phyloP scores from a whole-genome alignment of 2,113 vertebrate species.

The Oncorhynchus masou region DNA sequence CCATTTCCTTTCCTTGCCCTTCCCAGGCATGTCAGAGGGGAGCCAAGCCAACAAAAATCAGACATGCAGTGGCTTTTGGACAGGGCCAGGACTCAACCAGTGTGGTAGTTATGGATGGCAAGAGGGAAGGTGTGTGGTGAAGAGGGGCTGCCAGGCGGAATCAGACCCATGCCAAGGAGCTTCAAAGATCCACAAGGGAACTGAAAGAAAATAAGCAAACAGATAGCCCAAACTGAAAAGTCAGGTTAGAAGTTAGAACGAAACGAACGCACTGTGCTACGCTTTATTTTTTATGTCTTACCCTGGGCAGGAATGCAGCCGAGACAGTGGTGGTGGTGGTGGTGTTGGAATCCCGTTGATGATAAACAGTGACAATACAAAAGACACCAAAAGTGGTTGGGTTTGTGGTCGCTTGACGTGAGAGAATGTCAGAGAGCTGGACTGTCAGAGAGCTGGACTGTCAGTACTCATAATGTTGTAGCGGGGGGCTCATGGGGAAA shows the following conservation, averaged over 20 bases:
- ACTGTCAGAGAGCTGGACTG: conserved; percentile 13
- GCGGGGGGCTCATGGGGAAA: no score
- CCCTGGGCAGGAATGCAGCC: conserved; percentile 31
- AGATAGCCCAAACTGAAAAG: conserved; percentile 32
- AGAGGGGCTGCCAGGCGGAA: conserved; percentile 57
- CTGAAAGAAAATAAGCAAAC: conserved; percentile 66
- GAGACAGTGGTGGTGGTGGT: background rate
- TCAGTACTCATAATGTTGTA: background rate
- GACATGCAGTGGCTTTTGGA: conserved; percentile 74
- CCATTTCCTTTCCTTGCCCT: conserved; percentile 94
- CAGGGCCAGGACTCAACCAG: conserved; percentile 70
- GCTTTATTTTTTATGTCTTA: conserved; percentile 37
- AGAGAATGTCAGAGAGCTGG: conserved; percentile 7
- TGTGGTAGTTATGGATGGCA: conserved; percentile 65
- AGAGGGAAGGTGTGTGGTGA: conserved; percentile 59
- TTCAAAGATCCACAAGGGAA: conserved; percentile 69
- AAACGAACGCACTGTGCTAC: background rate
- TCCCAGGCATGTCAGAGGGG: conserved; percentile 86
- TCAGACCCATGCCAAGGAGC: conserved; percentile 54
- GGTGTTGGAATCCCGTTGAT: conserved; percentile 35
- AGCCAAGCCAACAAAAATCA: conserved; percentile 84
- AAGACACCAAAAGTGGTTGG: conserved; percentile 11
- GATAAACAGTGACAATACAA: conserved; percentile 28
- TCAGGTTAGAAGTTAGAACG: conserved; percentile 49
- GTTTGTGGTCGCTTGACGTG: conserved; percentile 5